Percentiles rank a stretch among this genome's conserved stretches.
phyloP scores from a whole-genome alignment of 2,888 invertebrate species.

The Trachelus iudaicus region DNA sequence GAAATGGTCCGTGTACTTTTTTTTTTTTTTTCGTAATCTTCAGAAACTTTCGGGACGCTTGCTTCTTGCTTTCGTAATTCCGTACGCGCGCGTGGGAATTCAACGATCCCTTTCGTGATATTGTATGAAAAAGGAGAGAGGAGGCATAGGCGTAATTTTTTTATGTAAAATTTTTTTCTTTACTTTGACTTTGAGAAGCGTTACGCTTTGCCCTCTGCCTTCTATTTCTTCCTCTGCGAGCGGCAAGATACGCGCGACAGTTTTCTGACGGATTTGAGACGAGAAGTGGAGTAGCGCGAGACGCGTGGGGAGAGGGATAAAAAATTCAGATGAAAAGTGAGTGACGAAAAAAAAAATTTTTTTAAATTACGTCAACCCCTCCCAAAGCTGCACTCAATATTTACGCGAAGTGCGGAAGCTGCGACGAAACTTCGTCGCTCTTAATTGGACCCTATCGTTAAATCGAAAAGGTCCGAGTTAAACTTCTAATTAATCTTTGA shows the following conservation, averaged over 20 bases:
- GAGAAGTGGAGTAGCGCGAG: no score
- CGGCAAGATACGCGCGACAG: background rate
- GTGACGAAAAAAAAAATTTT: background rate
- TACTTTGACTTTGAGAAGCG: no score
- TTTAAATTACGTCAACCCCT: background rate
- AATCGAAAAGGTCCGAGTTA: background rate
- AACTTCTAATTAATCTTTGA: background rate
- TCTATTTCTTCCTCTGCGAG: background rate
- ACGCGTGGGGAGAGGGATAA: no score
- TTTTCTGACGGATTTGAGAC: background rate
- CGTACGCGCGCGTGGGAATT: no score
- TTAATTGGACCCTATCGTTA: constrained; percentile 37
- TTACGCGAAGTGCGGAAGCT: background rate
- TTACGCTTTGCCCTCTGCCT: background rate
- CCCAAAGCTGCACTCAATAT: background rate
- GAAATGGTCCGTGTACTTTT: no score
- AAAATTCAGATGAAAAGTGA: background rate
- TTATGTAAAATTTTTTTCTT: no score
- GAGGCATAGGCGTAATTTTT: no score
- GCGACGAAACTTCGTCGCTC: constrained; percentile 13
- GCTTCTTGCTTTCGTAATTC: no score
- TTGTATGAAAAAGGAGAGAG: no score
- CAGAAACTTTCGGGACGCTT: no score
- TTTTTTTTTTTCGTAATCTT: no score
- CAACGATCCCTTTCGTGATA: no score